phyloP scores from a whole-genome alignment of 2,113 vertebrate genomes.

The Promerops cafer region DNA sequence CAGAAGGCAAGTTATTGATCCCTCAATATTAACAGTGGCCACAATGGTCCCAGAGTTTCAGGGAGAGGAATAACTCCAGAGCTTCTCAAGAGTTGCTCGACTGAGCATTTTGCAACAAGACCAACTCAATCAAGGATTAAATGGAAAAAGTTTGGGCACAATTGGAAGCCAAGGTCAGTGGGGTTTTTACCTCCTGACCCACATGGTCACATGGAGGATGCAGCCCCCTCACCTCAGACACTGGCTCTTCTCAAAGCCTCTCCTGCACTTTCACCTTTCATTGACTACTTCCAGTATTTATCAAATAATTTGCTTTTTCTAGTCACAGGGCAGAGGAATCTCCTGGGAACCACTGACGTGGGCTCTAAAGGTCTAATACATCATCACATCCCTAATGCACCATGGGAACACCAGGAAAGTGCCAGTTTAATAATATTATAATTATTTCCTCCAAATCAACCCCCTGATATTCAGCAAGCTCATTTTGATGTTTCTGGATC shows the following conservation, averaged over 20 bases:
- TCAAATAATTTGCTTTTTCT: not conserved
- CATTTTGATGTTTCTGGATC: not conserved
- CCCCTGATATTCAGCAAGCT: not conserved
- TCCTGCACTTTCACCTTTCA: not conserved
- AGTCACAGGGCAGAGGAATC: not conserved
- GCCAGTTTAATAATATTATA: not conserved
- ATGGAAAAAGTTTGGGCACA: not conserved
- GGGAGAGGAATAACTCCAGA: not conserved
- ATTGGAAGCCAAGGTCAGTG: not conserved
- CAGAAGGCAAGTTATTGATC: not conserved
- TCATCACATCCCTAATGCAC: fast-evolving
- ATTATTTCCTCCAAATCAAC: not conserved
- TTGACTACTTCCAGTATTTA: not conserved
- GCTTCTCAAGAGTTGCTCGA: not conserved
- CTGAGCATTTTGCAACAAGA: not conserved
- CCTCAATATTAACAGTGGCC: not conserved
- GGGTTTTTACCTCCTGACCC: not conserved
- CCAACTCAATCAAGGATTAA: not conserved
- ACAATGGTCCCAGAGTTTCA: not conserved
- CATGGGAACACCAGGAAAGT: fast-evolving
- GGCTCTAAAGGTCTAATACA: not conserved
- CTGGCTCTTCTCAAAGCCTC: not conserved
- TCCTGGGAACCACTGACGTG: not conserved
- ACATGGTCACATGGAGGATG: fast-evolving
- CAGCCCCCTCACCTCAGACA: not conserved